Conservation (phyloP, 2,888 invertebrate species). For the Polymixis flavicincta region DNA sequence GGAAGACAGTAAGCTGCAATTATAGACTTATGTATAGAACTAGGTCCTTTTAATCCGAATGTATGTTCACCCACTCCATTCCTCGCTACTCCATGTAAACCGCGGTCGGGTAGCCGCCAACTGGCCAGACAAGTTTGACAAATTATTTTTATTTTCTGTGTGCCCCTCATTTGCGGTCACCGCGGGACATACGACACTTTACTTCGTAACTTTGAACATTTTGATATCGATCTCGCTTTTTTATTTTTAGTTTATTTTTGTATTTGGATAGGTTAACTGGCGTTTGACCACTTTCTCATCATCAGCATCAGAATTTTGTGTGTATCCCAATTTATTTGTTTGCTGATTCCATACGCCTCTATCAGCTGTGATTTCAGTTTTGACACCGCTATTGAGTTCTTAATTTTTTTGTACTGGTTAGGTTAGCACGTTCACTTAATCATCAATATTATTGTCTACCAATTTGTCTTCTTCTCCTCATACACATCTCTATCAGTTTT, state of each 20-base stretch:
- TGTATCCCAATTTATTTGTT: not conserved
- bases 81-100: constrained; percentile 44
- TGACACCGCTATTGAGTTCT: constrained; percentile 41
- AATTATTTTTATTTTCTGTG: constrained; percentile 82
- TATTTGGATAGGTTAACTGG: constrained; percentile 16
- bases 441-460: too few species aligned
- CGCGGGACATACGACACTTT: constrained; percentile 72
- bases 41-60: not conserved
- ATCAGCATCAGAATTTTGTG: not conserved
- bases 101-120: constrained; percentile 74
- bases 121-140: constrained; percentile 83
- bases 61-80: constrained; percentile 2
- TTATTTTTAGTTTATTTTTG: not conserved
- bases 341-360: not conserved
- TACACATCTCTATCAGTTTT: not conserved
- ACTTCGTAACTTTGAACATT: constrained; percentile 61
- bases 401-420: not conserved
- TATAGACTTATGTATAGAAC: not conserved
- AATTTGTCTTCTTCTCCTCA: not conserved
- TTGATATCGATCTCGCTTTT: constrained; percentile 54
- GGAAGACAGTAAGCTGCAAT: not conserved
- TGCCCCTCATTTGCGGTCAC: constrained; percentile 79
- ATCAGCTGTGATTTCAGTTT: constrained; percentile 9
- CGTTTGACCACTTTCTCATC: constrained; percentile 13
- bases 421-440: constrained; percentile 9